Percentiles rank a stretch among this genome's conserved stretches.
phyloP scores from a whole-genome alignment of 2,113 vertebrate genomes.

The Syngnathus scovelli region DNA sequence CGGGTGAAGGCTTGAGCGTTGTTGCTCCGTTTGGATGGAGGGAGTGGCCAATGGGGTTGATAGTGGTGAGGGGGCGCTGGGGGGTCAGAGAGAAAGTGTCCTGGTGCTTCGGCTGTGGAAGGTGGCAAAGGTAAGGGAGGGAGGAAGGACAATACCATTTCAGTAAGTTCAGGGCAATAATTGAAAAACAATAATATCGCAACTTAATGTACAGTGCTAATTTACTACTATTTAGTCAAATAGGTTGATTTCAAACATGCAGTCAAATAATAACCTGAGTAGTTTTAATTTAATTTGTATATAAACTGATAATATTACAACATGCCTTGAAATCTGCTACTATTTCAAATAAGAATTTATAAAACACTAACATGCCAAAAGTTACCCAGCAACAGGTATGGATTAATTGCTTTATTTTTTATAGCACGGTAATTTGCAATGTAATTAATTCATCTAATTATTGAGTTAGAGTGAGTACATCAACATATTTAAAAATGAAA shows the following conservation, averaged over 20 bases:
- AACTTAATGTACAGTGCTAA: neutral
- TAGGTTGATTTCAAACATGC: neutral
- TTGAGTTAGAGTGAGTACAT: no score
- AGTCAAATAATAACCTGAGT: neutral
- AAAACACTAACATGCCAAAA: neutral
- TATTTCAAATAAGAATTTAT: neutral
- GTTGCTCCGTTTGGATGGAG: conserved; percentile 65
- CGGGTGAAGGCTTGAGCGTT: conserved; percentile 64
- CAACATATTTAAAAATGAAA: no score
- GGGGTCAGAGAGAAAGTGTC: conserved; percentile 65
- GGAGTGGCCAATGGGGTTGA: conserved; percentile 66
- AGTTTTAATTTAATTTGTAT: neutral
- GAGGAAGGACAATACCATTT: neutral
- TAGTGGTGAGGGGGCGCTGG: conserved; percentile 65
- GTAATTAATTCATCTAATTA: no score
- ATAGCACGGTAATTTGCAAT: no score
- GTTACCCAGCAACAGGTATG: neutral
- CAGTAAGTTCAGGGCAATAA: neutral
- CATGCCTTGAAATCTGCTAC: neutral
- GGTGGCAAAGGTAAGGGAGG: neutral
- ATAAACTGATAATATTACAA: neutral
- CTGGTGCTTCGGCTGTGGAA: conserved; percentile 60
- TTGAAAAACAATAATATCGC: neutral
- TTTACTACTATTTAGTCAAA: neutral
- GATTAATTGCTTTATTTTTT: no score